phyloP scores from a whole-genome alignment of 2,888 invertebrate genomes.

The Vesta saturnalis region DNA sequence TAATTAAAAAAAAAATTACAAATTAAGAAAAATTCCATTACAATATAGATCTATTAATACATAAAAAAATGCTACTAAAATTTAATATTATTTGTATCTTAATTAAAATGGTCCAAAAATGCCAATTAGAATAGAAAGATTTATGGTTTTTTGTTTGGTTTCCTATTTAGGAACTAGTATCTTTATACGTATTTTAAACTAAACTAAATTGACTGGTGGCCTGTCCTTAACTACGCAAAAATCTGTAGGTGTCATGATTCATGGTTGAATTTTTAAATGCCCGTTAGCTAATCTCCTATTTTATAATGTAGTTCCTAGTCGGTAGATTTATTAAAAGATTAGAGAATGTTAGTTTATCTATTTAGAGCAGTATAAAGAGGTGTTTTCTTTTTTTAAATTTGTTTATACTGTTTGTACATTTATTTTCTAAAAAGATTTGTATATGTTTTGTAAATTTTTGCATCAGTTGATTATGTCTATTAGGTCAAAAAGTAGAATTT shows the following conservation, averaged over 20 bases:
- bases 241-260: slow-evolving; percentile 32
- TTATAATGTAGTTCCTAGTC: slow-evolving; percentile 16
- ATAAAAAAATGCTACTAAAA: not conserved
- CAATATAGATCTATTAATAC: not conserved
- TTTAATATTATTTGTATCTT: slow-evolving; percentile 7
- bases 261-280: slow-evolving; percentile 23
- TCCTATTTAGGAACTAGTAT: slow-evolving; percentile 18
- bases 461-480: not conserved
- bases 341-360: slow-evolving; percentile 27
- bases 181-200: slow-evolving; percentile 13
- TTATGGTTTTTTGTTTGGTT: slow-evolving; percentile 20
- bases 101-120: slow-evolving; percentile 7
- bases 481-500: slow-evolving; percentile 14
- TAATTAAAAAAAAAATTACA: not conserved
- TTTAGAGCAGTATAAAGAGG: slow-evolving; percentile 24
- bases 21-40: not conserved
- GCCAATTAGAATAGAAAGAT: slow-evolving; percentile 13
- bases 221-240: slow-evolving; percentile 25
- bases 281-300: slow-evolving; percentile 24
- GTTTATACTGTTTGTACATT: slow-evolving; percentile 2
- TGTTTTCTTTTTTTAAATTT: slow-evolving; percentile 17
- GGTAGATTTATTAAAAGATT: slow-evolving; percentile 24
- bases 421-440: not conserved
- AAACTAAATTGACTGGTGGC: slow-evolving; percentile 26
- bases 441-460: not conserved